Evolutionary conservation across 2,888 invertebrate species (phyloP).

Genomic region (Zaprionus obscuricornis): DNA sequence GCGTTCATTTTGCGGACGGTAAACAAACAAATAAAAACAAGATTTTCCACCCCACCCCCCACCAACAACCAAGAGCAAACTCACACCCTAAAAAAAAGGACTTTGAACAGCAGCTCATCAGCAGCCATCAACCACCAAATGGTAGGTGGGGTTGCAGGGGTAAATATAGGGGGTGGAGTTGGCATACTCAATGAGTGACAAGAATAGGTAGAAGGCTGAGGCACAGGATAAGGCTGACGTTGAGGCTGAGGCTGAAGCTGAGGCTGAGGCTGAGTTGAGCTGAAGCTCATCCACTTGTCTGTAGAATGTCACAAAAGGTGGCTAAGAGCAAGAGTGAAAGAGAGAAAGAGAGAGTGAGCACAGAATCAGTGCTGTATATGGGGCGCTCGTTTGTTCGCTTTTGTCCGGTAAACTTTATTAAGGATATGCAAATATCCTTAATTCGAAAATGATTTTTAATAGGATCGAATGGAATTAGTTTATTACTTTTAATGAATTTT

Average conservation of each 20-base stretch:
- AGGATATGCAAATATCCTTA: slow-evolving; percentile 83
- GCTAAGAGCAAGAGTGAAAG: background rate
- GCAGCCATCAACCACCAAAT: slow-evolving; percentile 65
- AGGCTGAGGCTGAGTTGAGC: background rate
- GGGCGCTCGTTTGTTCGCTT: slow-evolving; percentile 21
- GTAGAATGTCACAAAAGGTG: slow-evolving; percentile 73
- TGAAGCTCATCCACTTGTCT: slow-evolving; percentile 71
- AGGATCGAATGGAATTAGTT: slow-evolving; percentile 83
- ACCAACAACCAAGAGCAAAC: too few relatives aligned
- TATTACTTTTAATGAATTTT: slow-evolving; percentile 83
- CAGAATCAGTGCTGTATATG: background rate
- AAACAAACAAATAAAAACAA: slow-evolving; percentile 77
- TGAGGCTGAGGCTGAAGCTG: background rate
- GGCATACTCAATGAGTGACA: too few relatives aligned
- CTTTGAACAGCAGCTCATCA: too few relatives aligned
- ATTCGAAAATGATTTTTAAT: slow-evolving; percentile 83
- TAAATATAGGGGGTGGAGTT: too few relatives aligned
- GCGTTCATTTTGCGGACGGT: slow-evolving; percentile 76
- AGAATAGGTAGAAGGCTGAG: too few relatives aligned
- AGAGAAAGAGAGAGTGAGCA: background rate
- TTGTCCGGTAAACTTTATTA: slow-evolving; percentile 77
- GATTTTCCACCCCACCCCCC: slow-evolving; percentile 54
- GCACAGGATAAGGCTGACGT: background rate
- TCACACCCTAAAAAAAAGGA: too few relatives aligned
- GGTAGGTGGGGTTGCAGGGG: background rate